Percentiles rank a stretch among this genome's conserved stretches.
Conservation (phyloP, 1,140 invertebrate genomes). For the Bombus turneri region DNA sequence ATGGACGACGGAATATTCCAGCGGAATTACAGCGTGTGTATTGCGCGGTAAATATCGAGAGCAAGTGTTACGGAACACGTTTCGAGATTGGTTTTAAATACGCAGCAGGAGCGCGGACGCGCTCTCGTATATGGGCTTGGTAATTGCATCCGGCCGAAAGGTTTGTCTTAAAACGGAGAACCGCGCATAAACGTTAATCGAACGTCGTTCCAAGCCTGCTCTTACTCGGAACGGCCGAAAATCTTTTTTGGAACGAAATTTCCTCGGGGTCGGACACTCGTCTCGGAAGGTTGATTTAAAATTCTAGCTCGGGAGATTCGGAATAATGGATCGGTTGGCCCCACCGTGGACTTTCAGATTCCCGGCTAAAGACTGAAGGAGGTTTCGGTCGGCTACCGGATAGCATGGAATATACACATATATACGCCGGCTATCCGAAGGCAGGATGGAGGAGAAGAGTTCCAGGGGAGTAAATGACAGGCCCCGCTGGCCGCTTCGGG, state of each 20-base stretch:
- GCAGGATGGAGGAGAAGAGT: conserved; percentile 64
- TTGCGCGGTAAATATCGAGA: background rate
- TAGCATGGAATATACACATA: conserved; percentile 13
- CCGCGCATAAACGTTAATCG: background rate
- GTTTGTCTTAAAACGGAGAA: background rate
- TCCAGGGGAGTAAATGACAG: conserved; percentile 77
- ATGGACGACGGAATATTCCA: background rate
- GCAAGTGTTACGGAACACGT: background rate
- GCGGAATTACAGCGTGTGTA: background rate
- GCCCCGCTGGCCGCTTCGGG: conserved; percentile 70
- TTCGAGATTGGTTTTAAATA: conserved; percentile 3
- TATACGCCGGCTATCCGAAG: conserved; percentile 42
- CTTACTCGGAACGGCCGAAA: background rate
- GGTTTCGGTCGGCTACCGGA: conserved; percentile 68
- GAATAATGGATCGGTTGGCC: conserved; percentile 29
- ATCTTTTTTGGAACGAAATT: conserved; percentile 2
- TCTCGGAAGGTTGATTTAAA: conserved; percentile 51
- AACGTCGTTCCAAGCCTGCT: background rate
- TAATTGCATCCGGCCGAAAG: background rate
- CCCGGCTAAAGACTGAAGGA: conserved; percentile 38
- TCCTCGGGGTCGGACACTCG: background rate
- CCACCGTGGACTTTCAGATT: conserved; percentile 32
- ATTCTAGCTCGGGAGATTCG: conserved; percentile 41
- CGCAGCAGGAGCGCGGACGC: background rate
- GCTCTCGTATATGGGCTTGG: background rate